A percentile compares a stretch with the other conserved stretches of the same genome.
Evolutionary conservation across 2,888 invertebrate genomes (phyloP).

Genomic region (Punctoribates punctum): DNA sequence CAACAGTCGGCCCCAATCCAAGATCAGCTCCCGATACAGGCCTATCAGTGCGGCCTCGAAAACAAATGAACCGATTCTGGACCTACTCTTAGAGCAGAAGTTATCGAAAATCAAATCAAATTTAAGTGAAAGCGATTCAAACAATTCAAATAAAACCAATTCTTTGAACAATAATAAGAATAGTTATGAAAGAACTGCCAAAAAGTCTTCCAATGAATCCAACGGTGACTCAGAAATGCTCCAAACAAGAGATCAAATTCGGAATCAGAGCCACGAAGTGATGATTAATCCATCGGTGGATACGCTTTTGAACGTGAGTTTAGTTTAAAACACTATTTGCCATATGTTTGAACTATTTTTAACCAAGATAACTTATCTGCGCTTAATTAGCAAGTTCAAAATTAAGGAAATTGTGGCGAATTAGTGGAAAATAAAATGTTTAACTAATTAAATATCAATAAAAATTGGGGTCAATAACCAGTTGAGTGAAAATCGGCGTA

Average conservation of each 20-base stretch:
- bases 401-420: no score
- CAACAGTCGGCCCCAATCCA: neutral
- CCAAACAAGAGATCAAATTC: neutral
- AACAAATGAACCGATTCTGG: constrained; percentile 46
- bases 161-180: constrained; percentile 15
- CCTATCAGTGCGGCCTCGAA: constrained; percentile 15
- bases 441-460: no score
- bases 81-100: constrained; percentile 46
- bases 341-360: no score
- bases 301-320: neutral
- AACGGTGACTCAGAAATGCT: neutral
- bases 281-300: neutral
- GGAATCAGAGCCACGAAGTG: neutral
- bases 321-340: no score
- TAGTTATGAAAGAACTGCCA: neutral
- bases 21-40: neutral
- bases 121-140: constrained; percentile 40
- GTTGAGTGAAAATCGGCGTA: no score
- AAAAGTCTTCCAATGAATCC: neutral
- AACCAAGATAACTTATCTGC: no score
- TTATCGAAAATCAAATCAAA: constrained; percentile 43
- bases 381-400: no score
- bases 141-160: constrained; percentile 38
- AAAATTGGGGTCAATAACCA: no score
- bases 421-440: no score